Evolutionary conservation across 2,113 vertebrate species (phyloP).

Genomic region (Lutjanus erythropterus): DNA sequence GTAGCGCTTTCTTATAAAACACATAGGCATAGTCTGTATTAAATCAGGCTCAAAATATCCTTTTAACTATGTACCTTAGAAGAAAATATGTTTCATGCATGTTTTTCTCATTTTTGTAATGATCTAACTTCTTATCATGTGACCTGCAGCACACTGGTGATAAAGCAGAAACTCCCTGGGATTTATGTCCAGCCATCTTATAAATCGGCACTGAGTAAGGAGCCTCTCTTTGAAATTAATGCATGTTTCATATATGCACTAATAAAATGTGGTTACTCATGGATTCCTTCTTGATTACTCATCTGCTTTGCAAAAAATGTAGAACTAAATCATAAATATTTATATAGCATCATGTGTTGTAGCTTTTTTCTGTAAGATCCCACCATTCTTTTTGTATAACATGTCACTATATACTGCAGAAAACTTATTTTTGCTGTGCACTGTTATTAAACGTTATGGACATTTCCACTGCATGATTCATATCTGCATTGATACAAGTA

Average conservation of each 20-base stretch:
- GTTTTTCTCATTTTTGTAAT: neutral
- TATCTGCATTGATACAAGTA: neutral
- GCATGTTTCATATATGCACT: neutral
- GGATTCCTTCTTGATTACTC: neutral
- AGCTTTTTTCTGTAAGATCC: neutral
- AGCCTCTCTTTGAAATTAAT: neutral
- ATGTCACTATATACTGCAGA: neutral
- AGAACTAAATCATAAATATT: neutral
- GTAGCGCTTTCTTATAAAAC: neutral
- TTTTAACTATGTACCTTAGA: neutral
- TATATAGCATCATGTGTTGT: neutral
- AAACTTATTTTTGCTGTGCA: neutral
- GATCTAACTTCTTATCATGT: conserved; percentile 52
- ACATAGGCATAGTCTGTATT: neutral
- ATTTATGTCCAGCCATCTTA: conserved; percentile 99
- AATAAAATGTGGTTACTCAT: neutral
- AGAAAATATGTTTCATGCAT: neutral
- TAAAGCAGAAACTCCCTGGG: conserved; percentile 97
- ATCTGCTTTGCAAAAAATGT: neutral
- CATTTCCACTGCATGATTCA: neutral
- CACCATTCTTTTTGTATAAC: neutral
- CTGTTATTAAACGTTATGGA: neutral
- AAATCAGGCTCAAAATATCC: neutral
- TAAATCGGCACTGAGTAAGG: conserved; percentile 95
- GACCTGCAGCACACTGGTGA: conserved; percentile 92